Evolutionary conservation across 2,888 invertebrate genomes (phyloP).

Genomic region (Cephus nigrinus): DNA sequence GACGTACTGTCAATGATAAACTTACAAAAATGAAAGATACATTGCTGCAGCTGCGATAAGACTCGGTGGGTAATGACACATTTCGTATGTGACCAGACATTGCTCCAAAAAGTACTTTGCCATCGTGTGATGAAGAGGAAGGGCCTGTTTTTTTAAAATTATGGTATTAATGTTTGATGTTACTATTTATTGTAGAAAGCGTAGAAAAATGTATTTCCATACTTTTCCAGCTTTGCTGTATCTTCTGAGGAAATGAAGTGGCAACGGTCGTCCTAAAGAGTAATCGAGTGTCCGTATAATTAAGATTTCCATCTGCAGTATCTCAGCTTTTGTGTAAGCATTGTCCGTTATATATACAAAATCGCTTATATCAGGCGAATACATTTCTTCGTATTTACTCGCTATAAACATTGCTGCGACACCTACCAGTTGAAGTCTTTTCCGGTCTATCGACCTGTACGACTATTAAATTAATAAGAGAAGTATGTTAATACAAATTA

Average conservation of each 20-base stretch:
- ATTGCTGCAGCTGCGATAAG: conserved; percentile 84
- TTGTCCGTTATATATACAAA: conserved; percentile 93
- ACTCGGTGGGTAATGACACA: conserved; percentile 85
- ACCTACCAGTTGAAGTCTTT: conserved; percentile 87
- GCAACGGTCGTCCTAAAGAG: conserved; percentile 86
- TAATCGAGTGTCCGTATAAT: conserved; percentile 83
- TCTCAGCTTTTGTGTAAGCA: conserved; percentile 82
- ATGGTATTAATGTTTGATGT: too few relatives aligned
- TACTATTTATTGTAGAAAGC: neutral
- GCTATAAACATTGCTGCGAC: conserved; percentile 91
- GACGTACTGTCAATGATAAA: conserved; percentile 16
- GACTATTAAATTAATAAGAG: conserved; percentile 67
- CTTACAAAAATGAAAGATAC: conserved; percentile 77
- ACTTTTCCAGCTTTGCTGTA: conserved; percentile 71
- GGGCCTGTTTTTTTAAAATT: conserved; percentile 68
- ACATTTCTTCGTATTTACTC: conserved; percentile 95
- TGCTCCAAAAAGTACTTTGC: conserved; percentile 94
- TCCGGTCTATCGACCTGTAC: conserved; percentile 73
- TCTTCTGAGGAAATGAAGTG: conserved; percentile 90
- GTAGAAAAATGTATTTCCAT: conserved; percentile 16
- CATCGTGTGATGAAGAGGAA: conserved; percentile 77
- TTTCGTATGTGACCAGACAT: conserved; percentile 81
- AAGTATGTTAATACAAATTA: conserved; percentile 20
- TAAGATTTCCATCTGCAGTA: conserved; percentile 84
- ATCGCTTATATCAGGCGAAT: conserved; percentile 86